Percentiles rank a stretch among this genome's conserved stretches.
Conservation (phyloP, 1,140 invertebrate genomes). For the Halictus rubicundus region DNA sequence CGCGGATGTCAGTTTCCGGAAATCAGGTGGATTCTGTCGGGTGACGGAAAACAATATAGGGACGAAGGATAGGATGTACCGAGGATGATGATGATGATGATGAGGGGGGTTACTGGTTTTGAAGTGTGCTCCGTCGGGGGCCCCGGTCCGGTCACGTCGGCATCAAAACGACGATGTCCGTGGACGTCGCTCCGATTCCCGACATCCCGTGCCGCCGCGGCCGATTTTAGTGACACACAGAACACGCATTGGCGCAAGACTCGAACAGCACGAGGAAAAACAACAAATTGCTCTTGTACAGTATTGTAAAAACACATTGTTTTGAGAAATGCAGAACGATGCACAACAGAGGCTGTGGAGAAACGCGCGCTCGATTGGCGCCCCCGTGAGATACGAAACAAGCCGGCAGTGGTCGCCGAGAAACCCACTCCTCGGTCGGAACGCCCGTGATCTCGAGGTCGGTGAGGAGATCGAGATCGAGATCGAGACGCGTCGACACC, state of each 20-base stretch:
- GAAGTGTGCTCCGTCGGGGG: not conserved
- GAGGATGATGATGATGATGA: too few species aligned
- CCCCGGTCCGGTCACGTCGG: not conserved
- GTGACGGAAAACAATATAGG: not conserved
- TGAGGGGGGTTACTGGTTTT: too few species aligned
- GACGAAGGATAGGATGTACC: too few species aligned
- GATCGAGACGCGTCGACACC: constrained; percentile 3
- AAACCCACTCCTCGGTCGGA: constrained; percentile 14
- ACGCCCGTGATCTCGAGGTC: constrained; percentile 9
- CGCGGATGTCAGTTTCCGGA: not conserved
- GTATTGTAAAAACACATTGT: not conserved
- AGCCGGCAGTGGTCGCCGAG: constrained; percentile 29
- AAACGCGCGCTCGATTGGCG: constrained; percentile 51
- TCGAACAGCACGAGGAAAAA: constrained; percentile 39
- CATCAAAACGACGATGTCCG: not conserved
- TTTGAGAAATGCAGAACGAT: constrained; percentile 39
- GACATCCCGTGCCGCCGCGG: not conserved
- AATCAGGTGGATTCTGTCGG: too few species aligned
- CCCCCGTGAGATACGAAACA: constrained; percentile 46
- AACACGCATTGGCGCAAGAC: constrained; percentile 51
- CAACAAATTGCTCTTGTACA: constrained; percentile 40
- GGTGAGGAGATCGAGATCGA: constrained; percentile 13
- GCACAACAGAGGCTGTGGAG: constrained; percentile 49
- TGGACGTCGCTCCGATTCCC: not conserved
- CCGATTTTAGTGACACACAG: constrained; percentile 33